Base-by-base conservation (phyloP, 2,797 vertebrate genomes). In the Chaetophractus vellerosus region DNA sequence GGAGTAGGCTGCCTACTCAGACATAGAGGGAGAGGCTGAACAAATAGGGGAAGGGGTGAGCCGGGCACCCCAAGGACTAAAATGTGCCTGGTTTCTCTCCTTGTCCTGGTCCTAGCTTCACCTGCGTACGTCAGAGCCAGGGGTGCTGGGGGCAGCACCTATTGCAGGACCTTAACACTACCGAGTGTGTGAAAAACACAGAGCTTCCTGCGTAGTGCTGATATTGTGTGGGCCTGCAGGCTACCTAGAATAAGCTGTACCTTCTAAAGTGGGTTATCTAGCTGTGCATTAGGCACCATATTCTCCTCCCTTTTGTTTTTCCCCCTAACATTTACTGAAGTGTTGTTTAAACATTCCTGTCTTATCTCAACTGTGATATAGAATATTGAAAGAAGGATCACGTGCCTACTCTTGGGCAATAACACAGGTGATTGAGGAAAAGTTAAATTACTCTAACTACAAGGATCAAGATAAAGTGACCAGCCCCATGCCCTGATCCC, bases 301-400 rank as follows among this genome's bases (percentile, higher is more conserved):
- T 63, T 92, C 82, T 36, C 41, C 33, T 88, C 50, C 92, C 94
- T 86, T 68, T 88, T 57, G 9, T 55, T 87, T 23, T 84, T 92
- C 94, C 74, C 81, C 78, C 78, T 85, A 88, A 80, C 48, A 48
- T 68, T 90, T 92, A 83, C 90, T 83, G 48, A 91, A 92, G 72
- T 76, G 23, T 57, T 94, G 84, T 76, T 93, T 92, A 82, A 90
- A 59, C 45, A 63, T 92, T 64, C 68, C 48, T 59, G 7, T 85
- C 55, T 97, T 94, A 96, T 84, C 85, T 92, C 74, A 76, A 0
- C 8, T 88, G 57, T 86, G 74, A 94, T 92, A 92, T 0, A 88
- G 55, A 88, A 48, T 96, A 87, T 36, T 95, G 71, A 94, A 86
- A 88, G 66, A 94, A 97, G 69, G 85, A 83, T 64, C 71, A 68